Conservation (phyloP, 2,888 invertebrate species). For the Lomographa bimaculata region DNA sequence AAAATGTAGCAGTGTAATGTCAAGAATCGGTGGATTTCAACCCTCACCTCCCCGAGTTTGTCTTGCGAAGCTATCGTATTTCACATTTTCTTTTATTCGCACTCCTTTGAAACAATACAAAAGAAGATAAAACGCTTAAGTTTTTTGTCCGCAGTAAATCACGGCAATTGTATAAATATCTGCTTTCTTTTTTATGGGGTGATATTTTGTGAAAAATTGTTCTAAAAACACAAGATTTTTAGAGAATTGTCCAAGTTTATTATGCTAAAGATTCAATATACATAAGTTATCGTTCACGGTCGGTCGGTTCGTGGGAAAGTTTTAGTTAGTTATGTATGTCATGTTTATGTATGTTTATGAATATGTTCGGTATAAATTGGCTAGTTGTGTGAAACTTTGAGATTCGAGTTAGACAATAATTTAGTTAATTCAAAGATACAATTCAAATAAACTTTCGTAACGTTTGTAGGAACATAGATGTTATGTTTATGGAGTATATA, state of each 20-base stretch:
- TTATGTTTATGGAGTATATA: too few relatives aligned
- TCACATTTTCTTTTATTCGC: slow-evolving; percentile 30
- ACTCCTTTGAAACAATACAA: slow-evolving; percentile 32
- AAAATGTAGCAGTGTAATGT: too few relatives aligned
- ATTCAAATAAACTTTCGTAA: too few relatives aligned
- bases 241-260: slow-evolving; percentile 13
- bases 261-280: slow-evolving; percentile 16
- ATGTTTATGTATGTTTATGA: too few relatives aligned
- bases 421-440: too few relatives aligned
- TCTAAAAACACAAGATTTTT: slow-evolving; percentile 7
- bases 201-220: slow-evolving; percentile 18
- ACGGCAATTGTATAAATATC: slow-evolving; percentile 30
- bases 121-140: slow-evolving; percentile 35
- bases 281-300: slow-evolving; percentile 17
- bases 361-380: too few relatives aligned
- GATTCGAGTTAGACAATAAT: too few relatives aligned
- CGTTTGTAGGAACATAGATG: too few relatives aligned
- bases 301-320: slow-evolving; percentile 3
- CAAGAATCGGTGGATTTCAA: too few relatives aligned
- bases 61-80: slow-evolving; percentile 20
- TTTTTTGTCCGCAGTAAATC: slow-evolving; percentile 33
- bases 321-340: too few relatives aligned
- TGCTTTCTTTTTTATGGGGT: slow-evolving; percentile 26
- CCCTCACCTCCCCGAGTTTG: slow-evolving; percentile 1
- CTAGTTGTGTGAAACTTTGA: too few relatives aligned